A percentile compares a stretch with the other conserved stretches of the same genome.
These are phyloP conservation scores for Morone saxatilis DNA, from an alignment of 2,113 vertebrate genomes.

Conservation along the genomic window DNA sequence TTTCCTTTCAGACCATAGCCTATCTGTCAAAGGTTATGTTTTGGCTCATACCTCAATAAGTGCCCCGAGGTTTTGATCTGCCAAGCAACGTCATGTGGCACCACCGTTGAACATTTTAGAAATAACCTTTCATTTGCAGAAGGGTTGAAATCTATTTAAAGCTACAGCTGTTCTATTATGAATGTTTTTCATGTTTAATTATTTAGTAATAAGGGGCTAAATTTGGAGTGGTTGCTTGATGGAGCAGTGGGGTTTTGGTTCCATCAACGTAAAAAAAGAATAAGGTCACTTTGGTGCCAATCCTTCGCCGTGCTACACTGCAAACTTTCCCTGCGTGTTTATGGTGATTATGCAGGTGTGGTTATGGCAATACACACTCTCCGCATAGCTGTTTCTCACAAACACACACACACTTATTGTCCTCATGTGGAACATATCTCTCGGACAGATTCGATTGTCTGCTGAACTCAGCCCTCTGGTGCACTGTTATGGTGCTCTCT, in stretches of 20 bases:
- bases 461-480: conserved; percentile 51
- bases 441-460: conserved; percentile 50
- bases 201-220: conserved; percentile 52
- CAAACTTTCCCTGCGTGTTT: not conserved
- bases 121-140: conserved; percentile 15
- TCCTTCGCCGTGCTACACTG: not conserved
- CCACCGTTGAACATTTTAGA: conserved; percentile 6
- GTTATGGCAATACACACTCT: not conserved
- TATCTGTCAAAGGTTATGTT: conserved; percentile 9
- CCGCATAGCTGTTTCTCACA: not conserved
- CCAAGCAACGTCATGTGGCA: not conserved
- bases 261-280: conserved; percentile 12
- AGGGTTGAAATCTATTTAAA: conserved; percentile 63
- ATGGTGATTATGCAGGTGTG: not conserved
- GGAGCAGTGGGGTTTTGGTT: not conserved
- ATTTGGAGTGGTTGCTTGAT: conserved; percentile 44
- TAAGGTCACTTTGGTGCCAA: not conserved
- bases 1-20: not conserved
- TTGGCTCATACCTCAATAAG: not conserved
- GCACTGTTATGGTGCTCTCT: conserved; percentile 59
- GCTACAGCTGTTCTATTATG: conserved; percentile 63
- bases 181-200: conserved; percentile 66
- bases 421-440: conserved; percentile 7
- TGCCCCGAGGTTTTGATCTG: not conserved
- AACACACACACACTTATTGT: not conserved